phyloP scores from a whole-genome alignment of 2,113 vertebrate genomes.

The Megaptera novaeangliae region DNA sequence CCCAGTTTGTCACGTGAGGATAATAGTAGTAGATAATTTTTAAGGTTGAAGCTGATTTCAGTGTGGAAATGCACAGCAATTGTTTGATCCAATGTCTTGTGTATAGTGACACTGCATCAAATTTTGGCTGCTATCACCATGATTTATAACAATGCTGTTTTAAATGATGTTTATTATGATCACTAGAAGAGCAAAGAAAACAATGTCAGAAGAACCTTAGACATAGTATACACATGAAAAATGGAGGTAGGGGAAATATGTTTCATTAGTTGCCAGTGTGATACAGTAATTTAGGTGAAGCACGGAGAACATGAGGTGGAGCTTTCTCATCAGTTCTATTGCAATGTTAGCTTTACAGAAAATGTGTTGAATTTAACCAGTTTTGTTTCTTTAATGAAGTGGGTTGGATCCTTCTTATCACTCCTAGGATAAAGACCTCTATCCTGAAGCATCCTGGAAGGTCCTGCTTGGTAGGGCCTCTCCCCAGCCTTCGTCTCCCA shows the following conservation, averaged over 20 bases:
- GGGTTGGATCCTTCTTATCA: not conserved
- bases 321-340: not conserved
- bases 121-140: not conserved
- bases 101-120: not conserved
- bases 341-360: not conserved
- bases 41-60: not conserved
- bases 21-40: not conserved
- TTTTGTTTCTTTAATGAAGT: not conserved
- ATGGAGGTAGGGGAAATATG: not conserved
- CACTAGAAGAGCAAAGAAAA: not conserved
- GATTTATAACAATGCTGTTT: not conserved
- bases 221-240: too few species aligned
- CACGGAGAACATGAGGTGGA: not conserved
- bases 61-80: not conserved
- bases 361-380: not conserved
- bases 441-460: not conserved
- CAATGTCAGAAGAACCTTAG: not conserved
- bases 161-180: not conserved
- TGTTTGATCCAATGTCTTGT: not conserved
- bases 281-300: not conserved
- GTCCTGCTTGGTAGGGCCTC: not conserved
- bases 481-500: not conserved
- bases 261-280: not conserved
- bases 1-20: not conserved
- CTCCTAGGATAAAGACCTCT: not conserved